Evolutionary conservation across 53 echinoderm and acorn worm genomes (phyloP).

Genomic region (Crossaster papposus): DNA sequence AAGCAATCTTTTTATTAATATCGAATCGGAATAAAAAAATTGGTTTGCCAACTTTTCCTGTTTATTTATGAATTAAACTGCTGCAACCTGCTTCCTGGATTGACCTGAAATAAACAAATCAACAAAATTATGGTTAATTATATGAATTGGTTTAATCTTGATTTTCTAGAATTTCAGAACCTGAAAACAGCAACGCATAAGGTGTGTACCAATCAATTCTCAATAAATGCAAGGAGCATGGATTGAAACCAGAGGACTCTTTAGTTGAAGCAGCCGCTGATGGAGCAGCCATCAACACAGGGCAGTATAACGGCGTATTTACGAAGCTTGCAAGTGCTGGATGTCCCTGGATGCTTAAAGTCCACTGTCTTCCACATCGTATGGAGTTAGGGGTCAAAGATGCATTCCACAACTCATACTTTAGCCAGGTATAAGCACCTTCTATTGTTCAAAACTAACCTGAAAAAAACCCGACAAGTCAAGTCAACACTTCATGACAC

Average conservation of each 20-base stretch:
- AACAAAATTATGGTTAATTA: too few species aligned
- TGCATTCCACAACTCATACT: constrained; percentile 31
- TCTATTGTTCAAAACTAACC: too few species aligned
- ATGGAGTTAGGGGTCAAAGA: constrained; percentile 31
- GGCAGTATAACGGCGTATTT: constrained; percentile 35
- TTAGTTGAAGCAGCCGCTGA: constrained; percentile 29
- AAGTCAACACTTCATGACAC: too few species aligned
- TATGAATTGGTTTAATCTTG: too few species aligned
- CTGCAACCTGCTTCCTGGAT: too few species aligned
- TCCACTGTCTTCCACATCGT: constrained; percentile 33
- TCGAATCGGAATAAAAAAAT: too few species aligned
- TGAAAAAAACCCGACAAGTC: too few species aligned
- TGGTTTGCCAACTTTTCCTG: too few species aligned
- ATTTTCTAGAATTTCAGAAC: constrained; percentile 34
- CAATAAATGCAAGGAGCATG: constrained; percentile 13
- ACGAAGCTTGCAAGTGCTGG: constrained; percentile 14
- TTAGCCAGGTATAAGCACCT: too few species aligned
- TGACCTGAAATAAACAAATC: too few species aligned
- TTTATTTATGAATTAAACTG: too few species aligned
- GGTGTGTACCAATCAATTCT: constrained; percentile 5
- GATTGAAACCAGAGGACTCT: constrained; percentile 14
- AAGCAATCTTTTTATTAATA: too few species aligned
- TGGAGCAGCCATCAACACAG: constrained; percentile 33
- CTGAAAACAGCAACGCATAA: constrained; percentile 17
- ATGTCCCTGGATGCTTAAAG: constrained; percentile 31